Conservation (phyloP, 2,888 invertebrate species). For the Dyspetes luteomarginatus region DNA sequence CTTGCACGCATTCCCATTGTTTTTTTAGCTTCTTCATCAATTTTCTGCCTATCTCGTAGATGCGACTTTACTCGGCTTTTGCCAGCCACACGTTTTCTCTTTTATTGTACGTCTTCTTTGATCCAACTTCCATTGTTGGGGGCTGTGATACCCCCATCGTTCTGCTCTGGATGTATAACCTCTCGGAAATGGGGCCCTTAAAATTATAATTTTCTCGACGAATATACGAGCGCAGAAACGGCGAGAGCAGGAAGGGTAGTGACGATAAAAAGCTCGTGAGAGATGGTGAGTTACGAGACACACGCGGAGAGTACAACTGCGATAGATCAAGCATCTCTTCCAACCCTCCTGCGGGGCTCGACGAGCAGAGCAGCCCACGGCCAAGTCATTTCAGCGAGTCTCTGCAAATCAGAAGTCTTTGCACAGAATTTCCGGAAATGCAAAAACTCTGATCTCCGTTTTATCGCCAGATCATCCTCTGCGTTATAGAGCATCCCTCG, state of each 20-base stretch:
- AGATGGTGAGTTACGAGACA: background rate
- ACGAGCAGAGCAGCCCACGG: background rate
- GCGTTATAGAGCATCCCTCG: background rate
- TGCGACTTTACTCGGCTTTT: too few species aligned
- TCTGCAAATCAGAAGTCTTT: background rate
- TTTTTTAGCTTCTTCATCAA: too few species aligned
- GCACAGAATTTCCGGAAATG: slow-evolving; percentile 18
- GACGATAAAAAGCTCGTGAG: too few species aligned
- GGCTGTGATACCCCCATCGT: too few species aligned
- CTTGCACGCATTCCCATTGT: too few species aligned
- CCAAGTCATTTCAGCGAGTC: slow-evolving; percentile 2
- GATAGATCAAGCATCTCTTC: slow-evolving; percentile 8
- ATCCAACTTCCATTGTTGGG: too few species aligned
- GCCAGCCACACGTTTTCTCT: too few species aligned
- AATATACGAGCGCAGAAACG: too few species aligned
- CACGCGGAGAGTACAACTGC: background rate
- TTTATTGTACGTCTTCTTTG: too few species aligned
- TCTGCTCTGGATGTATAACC: slow-evolving; percentile 27
- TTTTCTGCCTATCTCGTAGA: too few species aligned
- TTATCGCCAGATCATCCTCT: background rate
- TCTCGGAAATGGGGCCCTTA: slow-evolving; percentile 56
- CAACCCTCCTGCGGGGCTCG: background rate
- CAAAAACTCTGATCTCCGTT: background rate
- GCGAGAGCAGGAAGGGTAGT: too few species aligned
- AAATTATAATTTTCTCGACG: slow-evolving; percentile 57